Percentiles rank a stretch among this genome's conserved stretches.
These are phyloP conservation scores for Cataglyphis albicans DNA, from an alignment of 2,888 invertebrate genomes.

Conservation along the genomic window DNA sequence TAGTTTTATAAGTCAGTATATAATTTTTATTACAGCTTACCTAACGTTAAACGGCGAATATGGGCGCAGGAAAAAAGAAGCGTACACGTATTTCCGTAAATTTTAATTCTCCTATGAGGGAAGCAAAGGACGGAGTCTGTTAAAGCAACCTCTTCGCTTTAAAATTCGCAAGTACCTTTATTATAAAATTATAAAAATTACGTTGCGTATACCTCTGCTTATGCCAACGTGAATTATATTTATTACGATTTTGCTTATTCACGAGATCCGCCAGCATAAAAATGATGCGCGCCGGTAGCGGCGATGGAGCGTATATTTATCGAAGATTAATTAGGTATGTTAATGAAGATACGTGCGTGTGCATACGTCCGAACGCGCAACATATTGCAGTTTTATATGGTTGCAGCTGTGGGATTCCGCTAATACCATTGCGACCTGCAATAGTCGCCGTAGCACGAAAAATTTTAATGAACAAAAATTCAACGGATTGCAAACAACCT, in stretches of 20 bases:
- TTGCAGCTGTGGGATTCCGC: slow-evolving; percentile 41
- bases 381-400: slow-evolving; percentile 38
- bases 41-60: slow-evolving; percentile 34
- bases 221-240: slow-evolving; percentile 48
- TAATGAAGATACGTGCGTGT: slow-evolving; percentile 42
- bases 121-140: slow-evolving; percentile 29
- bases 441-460: slow-evolving; percentile 36
- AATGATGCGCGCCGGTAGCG: slow-evolving; percentile 28
- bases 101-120: slow-evolving; percentile 67
- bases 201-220: slow-evolving; percentile 19
- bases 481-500: slow-evolving; percentile 41
- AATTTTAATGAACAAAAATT: slow-evolving; percentile 56
- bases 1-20: slow-evolving; percentile 67
- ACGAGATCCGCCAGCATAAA: slow-evolving; percentile 22
- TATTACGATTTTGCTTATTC: slow-evolving; percentile 48
- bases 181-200: slow-evolving; percentile 16
- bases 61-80: slow-evolving; percentile 26
- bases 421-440: slow-evolving; percentile 43
- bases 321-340: slow-evolving; percentile 58
- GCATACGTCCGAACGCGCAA: slow-evolving; percentile 3
- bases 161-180: slow-evolving; percentile 46
- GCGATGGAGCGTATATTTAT: slow-evolving; percentile 39
- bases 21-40: slow-evolving; percentile 67
- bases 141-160: slow-evolving; percentile 42
- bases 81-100: slow-evolving; percentile 68